These are phyloP conservation scores for Pagetopsis macropterus DNA, from an alignment of 2,797 vertebrate genomes.

Conservation along the genomic window DNA sequence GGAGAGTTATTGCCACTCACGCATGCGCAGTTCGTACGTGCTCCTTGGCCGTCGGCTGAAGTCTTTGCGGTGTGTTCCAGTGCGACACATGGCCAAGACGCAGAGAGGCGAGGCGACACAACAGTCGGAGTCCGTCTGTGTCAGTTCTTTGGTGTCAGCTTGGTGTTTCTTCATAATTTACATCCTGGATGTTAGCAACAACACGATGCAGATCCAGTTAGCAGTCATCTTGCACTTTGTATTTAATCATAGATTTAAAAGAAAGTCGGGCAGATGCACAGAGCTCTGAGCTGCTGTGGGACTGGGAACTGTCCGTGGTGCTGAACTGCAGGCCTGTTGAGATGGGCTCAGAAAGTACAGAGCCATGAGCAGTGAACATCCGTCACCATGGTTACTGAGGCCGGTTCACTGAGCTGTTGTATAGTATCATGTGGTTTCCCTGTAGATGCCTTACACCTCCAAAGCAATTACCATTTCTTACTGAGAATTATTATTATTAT, in stretches of 20 bases:
- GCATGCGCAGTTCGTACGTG: too few species aligned
- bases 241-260: background rate
- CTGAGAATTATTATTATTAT: too few species aligned
- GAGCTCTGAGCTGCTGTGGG: background rate
- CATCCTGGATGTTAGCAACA: background rate
- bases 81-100: too few species aligned
- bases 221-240: background rate
- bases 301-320: conserved; percentile 38
- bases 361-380: background rate
- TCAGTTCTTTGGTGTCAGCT: too few species aligned
- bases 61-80: too few species aligned
- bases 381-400: background rate
- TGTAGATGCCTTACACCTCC: background rate
- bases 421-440: background rate
- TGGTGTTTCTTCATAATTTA: background rate
- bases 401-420: background rate
- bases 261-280: background rate
- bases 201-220: background rate
- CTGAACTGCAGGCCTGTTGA: conserved; percentile 39
- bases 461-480: background rate
- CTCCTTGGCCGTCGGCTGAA: too few species aligned
- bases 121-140: too few species aligned
- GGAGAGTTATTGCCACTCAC: too few species aligned
- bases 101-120: too few species aligned
- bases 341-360: background rate